A percentile compares a stretch with the other conserved stretches of the same genome.
phyloP scores from a whole-genome alignment of 35 echinoderm and acorn worm species.

The Diadema setosum region DNA sequence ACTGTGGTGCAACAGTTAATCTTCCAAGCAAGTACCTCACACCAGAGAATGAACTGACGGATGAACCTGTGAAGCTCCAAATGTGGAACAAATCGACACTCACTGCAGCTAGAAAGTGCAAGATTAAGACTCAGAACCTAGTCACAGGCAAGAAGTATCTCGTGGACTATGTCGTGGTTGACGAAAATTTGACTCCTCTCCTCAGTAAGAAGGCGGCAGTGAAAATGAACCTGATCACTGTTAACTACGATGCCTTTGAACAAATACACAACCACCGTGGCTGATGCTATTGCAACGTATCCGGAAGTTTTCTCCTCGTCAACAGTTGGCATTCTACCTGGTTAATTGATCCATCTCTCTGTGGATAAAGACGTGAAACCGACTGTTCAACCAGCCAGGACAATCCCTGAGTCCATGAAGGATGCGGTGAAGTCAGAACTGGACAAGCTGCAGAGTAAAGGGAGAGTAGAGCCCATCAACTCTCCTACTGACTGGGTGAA shows the following conservation, averaged over 20 bases:
- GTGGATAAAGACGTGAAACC: background rate
- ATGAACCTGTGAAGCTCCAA: background rate
- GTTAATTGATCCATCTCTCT: background rate
- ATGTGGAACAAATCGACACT: slow-evolving; percentile 10
- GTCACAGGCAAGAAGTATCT: slow-evolving; percentile 11
- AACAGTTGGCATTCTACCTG: background rate
- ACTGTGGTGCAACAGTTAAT: slow-evolving; percentile 10
- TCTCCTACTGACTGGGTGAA: slow-evolving; percentile 34
- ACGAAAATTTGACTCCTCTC: background rate
- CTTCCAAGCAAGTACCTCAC: background rate
- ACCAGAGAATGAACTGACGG: background rate
- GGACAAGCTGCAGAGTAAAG: no score
- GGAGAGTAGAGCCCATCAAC: background rate
- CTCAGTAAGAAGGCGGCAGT: background rate
- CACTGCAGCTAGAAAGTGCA: background rate
- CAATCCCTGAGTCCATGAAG: background rate
- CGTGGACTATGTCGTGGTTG: background rate
- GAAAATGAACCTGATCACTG: no score
- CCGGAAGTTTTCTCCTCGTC: background rate
- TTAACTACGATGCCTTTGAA: no score
- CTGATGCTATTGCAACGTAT: background rate
- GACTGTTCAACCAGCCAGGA: background rate
- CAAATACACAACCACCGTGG: no score
- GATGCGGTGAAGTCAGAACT: background rate
- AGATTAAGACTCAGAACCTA: background rate